phyloP scores from a whole-genome alignment of 2,113 vertebrate genomes.

The Phaethornis superciliosus region DNA sequence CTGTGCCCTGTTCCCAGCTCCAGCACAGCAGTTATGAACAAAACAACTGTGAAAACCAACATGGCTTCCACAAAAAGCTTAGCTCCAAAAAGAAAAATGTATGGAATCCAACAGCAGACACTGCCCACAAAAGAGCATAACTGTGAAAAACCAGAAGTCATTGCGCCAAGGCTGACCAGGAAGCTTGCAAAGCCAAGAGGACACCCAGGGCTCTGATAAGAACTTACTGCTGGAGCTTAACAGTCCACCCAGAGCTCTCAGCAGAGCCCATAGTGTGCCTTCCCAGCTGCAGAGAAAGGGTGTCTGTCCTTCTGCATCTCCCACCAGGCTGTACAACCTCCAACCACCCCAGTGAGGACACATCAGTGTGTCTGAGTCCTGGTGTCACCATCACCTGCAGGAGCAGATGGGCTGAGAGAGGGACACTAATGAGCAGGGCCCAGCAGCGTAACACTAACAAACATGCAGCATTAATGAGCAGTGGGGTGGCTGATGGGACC shows the following conservation, averaged over 20 bases:
- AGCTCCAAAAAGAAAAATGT: not conserved
- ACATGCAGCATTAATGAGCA: not conserved
- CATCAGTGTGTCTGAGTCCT: accelerated
- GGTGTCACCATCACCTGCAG: accelerated
- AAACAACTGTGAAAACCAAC: not conserved
- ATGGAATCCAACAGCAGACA: not conserved
- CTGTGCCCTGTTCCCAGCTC: not conserved
- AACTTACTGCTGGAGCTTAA: not conserved
- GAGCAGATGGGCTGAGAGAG: too few species aligned
- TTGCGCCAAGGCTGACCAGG: not conserved
- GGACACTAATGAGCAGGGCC: accelerated
- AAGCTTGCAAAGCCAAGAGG: not conserved
- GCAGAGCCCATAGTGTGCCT: not conserved
- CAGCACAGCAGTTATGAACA: not conserved
- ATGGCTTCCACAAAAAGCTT: not conserved
- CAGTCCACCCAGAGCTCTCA: not conserved
- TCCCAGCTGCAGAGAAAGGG: not conserved
- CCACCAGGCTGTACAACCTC: too few species aligned
- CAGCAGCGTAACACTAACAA: not conserved
- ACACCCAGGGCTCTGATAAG: not conserved
- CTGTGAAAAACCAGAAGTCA: not conserved
- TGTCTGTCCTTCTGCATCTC: not conserved
- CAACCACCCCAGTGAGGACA: too few species aligned
- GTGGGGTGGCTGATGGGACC: not conserved
- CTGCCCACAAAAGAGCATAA: accelerated